A percentile compares a stretch with the other conserved stretches of the same genome.
Conservation (phyloP, 2,888 invertebrate species). For the Eledone cirrhosa region DNA sequence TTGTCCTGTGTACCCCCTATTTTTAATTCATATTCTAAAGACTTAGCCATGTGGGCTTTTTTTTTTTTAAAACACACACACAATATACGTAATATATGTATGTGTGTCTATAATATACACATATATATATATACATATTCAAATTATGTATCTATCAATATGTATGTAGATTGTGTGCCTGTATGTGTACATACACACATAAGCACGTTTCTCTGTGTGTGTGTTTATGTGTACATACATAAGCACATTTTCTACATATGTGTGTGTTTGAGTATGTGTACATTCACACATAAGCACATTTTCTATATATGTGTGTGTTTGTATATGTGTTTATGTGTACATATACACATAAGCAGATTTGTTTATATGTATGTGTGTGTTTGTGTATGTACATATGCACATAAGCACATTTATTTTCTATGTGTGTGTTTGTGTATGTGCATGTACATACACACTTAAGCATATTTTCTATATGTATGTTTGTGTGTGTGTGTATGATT, state of each 20-base stretch:
- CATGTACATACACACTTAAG: background rate
- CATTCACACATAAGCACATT: background rate
- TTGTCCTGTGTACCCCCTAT: too few species aligned
- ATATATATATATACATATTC: background rate
- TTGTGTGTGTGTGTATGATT: background rate
- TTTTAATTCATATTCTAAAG: too few species aligned
- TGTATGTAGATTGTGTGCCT: background rate
- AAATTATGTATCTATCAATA: background rate
- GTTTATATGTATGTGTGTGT: background rate
- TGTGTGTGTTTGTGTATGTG: too few species aligned
- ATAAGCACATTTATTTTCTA: background rate
- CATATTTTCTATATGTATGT: background rate
- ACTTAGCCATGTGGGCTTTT: too few species aligned
- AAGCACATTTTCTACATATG: background rate
- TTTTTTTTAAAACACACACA: too few species aligned
- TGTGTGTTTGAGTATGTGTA: background rate
- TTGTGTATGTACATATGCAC: background rate
- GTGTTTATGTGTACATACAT: background rate
- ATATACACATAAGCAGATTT: background rate
- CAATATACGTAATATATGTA: background rate
- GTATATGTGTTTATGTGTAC: background rate
- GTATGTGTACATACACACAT: background rate
- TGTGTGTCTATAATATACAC: background rate
- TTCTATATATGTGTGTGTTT: background rate
- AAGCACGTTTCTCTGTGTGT: background rate